A percentile compares a stretch with the other conserved stretches of the same genome.
Conservation (phyloP, 2,797 vertebrate genomes). For the Streptopelia turtur region DNA sequence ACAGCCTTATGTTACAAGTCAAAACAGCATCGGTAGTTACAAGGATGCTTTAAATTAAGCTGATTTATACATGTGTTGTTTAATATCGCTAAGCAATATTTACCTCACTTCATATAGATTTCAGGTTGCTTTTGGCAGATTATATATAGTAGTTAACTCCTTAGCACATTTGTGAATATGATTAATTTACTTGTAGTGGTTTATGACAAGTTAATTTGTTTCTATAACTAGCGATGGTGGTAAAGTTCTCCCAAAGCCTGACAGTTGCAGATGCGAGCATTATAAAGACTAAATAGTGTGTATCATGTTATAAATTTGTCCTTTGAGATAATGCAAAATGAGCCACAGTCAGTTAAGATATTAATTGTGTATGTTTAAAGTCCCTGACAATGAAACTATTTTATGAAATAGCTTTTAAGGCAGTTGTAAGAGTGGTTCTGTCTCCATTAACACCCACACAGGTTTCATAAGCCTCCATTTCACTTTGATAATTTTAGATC, state of each 20-base stretch:
- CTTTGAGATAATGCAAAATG: slow-evolving; percentile 42
- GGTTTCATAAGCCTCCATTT: slow-evolving; percentile 45
- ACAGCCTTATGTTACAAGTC: not conserved
- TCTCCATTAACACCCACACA: slow-evolving; percentile 46
- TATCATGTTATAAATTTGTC: slow-evolving; percentile 28
- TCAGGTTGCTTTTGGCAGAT: slow-evolving; percentile 25
- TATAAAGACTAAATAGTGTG: slow-evolving; percentile 16
- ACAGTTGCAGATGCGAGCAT: slow-evolving; percentile 7
- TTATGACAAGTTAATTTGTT: slow-evolving; percentile 11
- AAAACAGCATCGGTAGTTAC: not conserved
- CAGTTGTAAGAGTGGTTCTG: slow-evolving; percentile 42
- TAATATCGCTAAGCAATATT: slow-evolving; percentile 22
- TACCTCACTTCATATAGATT: slow-evolving; percentile 11
- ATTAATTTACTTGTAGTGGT: slow-evolving; percentile 45
- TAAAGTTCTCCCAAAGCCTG: slow-evolving; percentile 4
- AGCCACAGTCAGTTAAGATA: slow-evolving; percentile 40
- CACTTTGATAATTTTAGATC: slow-evolving; percentile 50
- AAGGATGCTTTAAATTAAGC: not conserved
- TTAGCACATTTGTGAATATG: not conserved
- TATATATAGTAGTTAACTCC: not conserved
- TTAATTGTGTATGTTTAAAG: slow-evolving; percentile 43
- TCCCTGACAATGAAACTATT: slow-evolving; percentile 53
- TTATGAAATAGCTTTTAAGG: slow-evolving; percentile 57
- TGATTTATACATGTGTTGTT: not conserved
- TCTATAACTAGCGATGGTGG: not conserved